Evolutionary conservation across 2,113 vertebrate genomes (phyloP), one percentile per base, ranked within the genome.

Genomic region (Leucoraja erinaceus): DNA sequence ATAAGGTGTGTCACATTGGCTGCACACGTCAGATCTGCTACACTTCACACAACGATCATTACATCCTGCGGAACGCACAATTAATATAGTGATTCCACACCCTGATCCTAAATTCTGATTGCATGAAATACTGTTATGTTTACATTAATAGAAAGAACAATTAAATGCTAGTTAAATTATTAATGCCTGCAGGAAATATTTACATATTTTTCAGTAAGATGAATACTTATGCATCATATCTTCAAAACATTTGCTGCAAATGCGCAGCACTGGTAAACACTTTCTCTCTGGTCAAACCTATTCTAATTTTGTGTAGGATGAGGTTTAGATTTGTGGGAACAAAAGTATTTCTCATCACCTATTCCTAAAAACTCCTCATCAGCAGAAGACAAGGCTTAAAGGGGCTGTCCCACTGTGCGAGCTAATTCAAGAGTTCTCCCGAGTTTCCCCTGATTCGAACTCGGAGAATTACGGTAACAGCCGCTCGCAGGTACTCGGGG

Each of bases 41-140:
- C 99, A 99, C 93, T 94, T 94, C 33, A 96, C 93, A 94, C 99
- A 99, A 94, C 95, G 95, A 0, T 95, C 96, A 0, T 96, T 97
- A n/a, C 98, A 99, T 61, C 94, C 99, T 99, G 93, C 6, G 93
- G 95, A 68, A 93, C n/a, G 90, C 16, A 91, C 9, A 91, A 91
- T 54, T 38, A 70, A 91, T 47, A 72, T 31, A 74, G 47, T 90
- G 20, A 31, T 47, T 70, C 31, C 31, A 90, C 33, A 59, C n/a
- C 81, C 54, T 47, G 16, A 2, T 72, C 16, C 28, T 4, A 61
- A 88, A n/a, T 63, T 59, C 31, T 63, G 56, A 63, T 88, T 1
- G 31, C 83, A 63, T 16, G 28, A 61, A 63, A 63, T 7, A 33
- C 1, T n/a, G 28, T 88, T 88, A 31, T 2, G 28, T 11, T 20